Evolutionary conservation across 1,140 invertebrate genomes (phyloP), one percentile per base, ranked within the genome.

Genomic region (Microplitis demolitor): DNA sequence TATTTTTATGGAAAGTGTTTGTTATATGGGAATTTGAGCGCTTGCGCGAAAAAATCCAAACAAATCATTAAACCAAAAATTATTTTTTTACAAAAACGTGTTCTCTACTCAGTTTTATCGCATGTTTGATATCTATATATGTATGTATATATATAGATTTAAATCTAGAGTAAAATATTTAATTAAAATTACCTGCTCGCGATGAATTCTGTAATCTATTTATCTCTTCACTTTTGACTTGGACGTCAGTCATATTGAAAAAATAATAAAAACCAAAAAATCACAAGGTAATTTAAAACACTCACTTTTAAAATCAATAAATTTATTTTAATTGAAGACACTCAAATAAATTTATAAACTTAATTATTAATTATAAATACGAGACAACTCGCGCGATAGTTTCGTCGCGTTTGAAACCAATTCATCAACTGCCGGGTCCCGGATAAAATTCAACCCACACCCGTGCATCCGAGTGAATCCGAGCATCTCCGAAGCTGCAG

Each of bases 221-320:
- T 34, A 16, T 74, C 69, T 74, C 82, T 78, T 68, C 69, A 69
- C 73, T 77, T 76, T 81, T 82, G 76, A 86, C 82, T 66, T 88
- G 88, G 50, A 90, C 87, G 62, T 89, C 88, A 67, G 88, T 87
- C 89, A 89, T 90, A 74, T 64, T 79, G 24, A 61, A 60, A 68
- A 67, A 66, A 67, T 68, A 39, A 68, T 33, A 54, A 54, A n/a
- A 53, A 6, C 16, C 14, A 67, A 6, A 34, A 24, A 24, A 1
- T 24, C 24, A 24, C 24, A 24, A 24, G 24, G 24, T 24, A 24
- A 2, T 24, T 24, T 24, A 24, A 24, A 24, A 24, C 24, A 67
- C 13, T 11, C 33, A 50, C 31, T 54, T 34, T 4, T 67, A 33
- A 39, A 45, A 5, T 11, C 4, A 45, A 45, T 9, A 45, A 9